phyloP scores from a whole-genome alignment of 2,888 invertebrate species.

The Platerodrilus igneus region DNA sequence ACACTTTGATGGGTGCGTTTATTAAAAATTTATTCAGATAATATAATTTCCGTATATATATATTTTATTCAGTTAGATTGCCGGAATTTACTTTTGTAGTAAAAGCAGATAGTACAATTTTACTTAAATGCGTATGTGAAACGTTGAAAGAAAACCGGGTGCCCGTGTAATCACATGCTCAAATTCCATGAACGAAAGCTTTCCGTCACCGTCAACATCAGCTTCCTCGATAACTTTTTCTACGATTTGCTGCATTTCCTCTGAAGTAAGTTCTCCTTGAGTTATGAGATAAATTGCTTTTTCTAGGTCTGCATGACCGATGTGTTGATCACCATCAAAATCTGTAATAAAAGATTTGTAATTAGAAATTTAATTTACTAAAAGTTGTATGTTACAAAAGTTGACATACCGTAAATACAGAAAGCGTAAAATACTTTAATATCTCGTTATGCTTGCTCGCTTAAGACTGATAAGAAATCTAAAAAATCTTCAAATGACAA shows the following conservation, averaged over 20 bases:
- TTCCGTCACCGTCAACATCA: slow-evolving; percentile 93
- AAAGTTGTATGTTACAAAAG: slow-evolving; percentile 8
- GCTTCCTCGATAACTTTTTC: slow-evolving; percentile 88
- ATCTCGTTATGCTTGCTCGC: slow-evolving; percentile 93
- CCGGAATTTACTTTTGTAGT: no score
- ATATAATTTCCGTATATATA: no score
- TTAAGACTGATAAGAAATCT: slow-evolving; percentile 96
- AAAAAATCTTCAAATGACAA: slow-evolving; percentile 79
- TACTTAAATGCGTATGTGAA: slow-evolving; percentile 78
- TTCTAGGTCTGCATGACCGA: slow-evolving; percentile 82
- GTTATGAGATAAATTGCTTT: slow-evolving; percentile 82
- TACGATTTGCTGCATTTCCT: slow-evolving; percentile 77
- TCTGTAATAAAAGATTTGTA: slow-evolving; percentile 57
- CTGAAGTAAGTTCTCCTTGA: slow-evolving; percentile 75
- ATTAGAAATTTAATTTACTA: slow-evolving; percentile 10
- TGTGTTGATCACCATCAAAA: slow-evolving; percentile 88
- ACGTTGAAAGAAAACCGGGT: slow-evolving; percentile 91
- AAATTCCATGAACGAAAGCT: slow-evolving; percentile 92
- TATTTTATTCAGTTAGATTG: no score
- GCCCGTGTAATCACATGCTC: slow-evolving; percentile 95
- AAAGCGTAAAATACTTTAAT: slow-evolving; percentile 98
- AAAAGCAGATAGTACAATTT: no score
- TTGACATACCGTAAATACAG: slow-evolving; percentile 79
- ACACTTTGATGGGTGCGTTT: no score
- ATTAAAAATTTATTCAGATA: no score